Percentiles rank a stretch among this genome's conserved stretches.
phyloP scores from a whole-genome alignment of 2,113 vertebrate species.

The Desmodus rotundus region DNA sequence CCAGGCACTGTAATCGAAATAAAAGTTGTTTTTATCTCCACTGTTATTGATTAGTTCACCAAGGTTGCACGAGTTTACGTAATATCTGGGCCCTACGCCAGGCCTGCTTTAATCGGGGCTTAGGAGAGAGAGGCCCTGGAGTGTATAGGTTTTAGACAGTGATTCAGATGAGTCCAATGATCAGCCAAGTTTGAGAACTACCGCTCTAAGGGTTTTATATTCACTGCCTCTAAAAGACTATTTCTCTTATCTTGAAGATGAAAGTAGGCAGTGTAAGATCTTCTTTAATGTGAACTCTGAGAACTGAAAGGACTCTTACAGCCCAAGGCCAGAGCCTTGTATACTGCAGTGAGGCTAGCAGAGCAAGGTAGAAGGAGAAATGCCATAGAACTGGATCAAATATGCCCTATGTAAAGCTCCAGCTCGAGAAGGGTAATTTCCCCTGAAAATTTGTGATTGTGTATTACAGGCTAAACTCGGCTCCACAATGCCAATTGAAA shows the following conservation, averaged over 20 bases:
- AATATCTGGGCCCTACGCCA: background rate
- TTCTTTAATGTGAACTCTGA: slow-evolving; percentile 26
- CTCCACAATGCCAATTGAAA: background rate
- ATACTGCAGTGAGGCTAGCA: background rate
- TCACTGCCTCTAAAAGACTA: background rate
- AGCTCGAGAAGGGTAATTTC: background rate
- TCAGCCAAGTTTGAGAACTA: background rate
- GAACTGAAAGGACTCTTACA: background rate
- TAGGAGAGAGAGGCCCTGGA: no score
- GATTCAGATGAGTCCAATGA: background rate
- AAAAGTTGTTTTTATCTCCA: background rate
- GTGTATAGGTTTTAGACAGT: background rate
- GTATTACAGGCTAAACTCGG: background rate
- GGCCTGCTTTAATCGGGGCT: background rate
- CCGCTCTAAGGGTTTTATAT: slow-evolving; percentile 2
- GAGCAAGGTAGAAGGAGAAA: background rate
- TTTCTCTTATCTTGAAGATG: slow-evolving; percentile 28
- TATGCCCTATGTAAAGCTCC: background rate
- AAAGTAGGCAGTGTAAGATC: background rate
- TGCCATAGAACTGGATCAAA: slow-evolving; percentile 11
- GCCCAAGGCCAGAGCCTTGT: background rate
- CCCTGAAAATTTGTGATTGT: background rate
- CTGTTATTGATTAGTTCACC: background rate
- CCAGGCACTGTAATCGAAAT: background rate
- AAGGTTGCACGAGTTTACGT: background rate